Evolutionary conservation across 1,140 invertebrate genomes (phyloP), one percentile per base, ranked within the genome.

Genomic region (Brachionus asplanchnoidis): DNA sequence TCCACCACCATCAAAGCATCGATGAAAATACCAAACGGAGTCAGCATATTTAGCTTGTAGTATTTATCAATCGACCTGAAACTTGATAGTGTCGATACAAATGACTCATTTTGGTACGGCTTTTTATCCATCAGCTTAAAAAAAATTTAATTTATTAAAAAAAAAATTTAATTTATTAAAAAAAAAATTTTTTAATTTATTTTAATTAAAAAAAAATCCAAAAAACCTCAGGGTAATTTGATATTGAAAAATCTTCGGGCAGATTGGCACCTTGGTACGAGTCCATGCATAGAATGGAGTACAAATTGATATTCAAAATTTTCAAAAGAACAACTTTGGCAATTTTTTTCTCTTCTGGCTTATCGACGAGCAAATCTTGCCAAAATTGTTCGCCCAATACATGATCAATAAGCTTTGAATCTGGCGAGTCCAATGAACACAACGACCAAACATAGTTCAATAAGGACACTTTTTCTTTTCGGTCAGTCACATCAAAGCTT

Each of bases 1-100:
- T 82, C 79, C 26, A 82, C 79, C 1, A 82, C 53, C 79, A 82
- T 82, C 14, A 82, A 42, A 60, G 79, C 79, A 17, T 82, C 79
- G 12, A 82, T 40, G 14, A 46, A 65, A 23, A 82, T 82, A 26
- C 79, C 79, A 28, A 82, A 82, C 23, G 79, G 79, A 23, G 79
- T 82, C 9, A 82, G 12, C 20, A 82, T 11, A 46, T 82, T 82
- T 20, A 68, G n/a, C 42, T 82, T 82, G 42, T 56, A 60, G 8
- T 82, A 82, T 82, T 82, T 82, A 4, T 82, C 79, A 9, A 65
- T 65, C 32, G 79, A 65, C 5, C 79, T 60, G 26, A 66, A 82
- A 82, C 79, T 82, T 23, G 79, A 82, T 12, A 82, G 60, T 36
- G 79, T 65, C 12, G 65, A 65, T 12, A 82, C 20, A 26, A 82